Base-by-base conservation (phyloP, 1,140 invertebrate genomes). In the Calliphora vicina region DNA sequence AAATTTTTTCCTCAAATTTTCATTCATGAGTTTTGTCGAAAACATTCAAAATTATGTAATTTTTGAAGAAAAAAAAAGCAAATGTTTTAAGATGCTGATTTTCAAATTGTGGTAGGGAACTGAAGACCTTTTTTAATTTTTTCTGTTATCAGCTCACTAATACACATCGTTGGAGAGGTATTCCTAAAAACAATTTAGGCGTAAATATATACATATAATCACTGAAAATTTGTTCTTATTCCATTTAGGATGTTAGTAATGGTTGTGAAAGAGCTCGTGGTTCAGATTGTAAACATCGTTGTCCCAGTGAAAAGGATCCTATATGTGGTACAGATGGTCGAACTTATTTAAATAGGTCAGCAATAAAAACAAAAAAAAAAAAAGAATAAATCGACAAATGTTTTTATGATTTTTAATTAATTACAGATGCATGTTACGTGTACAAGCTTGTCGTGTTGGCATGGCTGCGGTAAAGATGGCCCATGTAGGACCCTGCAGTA, bases 251-350 rank as follows among this genome's bases (percentile, higher is more conserved):
- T 25, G 20, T 84, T 43, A 74, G 72, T 67, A 71, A 92, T 0
- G 91, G 94, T 1, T 97, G 96, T 86, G 92, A 92, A 2, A 87
- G 93, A 1, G 92, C 92, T 85, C 91, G 93, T 92, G 91, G 95
- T 0, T 94, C 94, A 3, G 94, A 95, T 73, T 96, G 95, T 83
- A 95, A 94, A 86, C 96, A 96, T 88, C 93, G 94, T 17, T 97
- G 96, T 88, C 93, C 94, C 1, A 93, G 94, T 1, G 96, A 97
- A 87, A 94, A 95, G 85, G 97, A 98, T 90, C 94, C 95, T 0
- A 96, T 98, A 13, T 99, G 97, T 88, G 97, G 96, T 1, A 97
- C 96, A 0, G 96, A 98, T 86, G 96, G 97, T 20, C 92, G 95
- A 73, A 97, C 97, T 0, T 98, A 98, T 87, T 91, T 96, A 13